A percentile compares a stretch with the other conserved stretches of the same genome.
Evolutionary conservation across 2,888 invertebrate genomes (phyloP).

Genomic region (Andrena minutula): DNA sequence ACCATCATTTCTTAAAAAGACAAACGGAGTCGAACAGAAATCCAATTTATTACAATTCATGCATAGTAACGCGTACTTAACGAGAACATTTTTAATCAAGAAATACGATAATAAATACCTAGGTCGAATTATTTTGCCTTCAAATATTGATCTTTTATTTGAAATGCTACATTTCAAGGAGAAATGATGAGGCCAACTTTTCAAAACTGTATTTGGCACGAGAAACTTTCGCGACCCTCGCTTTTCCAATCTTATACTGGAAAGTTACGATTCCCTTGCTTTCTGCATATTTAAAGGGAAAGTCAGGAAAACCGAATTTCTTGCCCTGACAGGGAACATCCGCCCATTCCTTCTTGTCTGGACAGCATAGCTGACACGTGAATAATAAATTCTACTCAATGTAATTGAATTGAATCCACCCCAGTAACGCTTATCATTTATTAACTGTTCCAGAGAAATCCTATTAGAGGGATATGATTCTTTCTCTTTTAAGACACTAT

Average conservation of each 20-base stretch:
- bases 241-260: constrained; percentile 15
- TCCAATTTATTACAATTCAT: not conserved
- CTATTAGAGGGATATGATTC: not conserved
- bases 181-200: not conserved
- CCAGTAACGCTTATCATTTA: not conserved
- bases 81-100: not conserved
- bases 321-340: not conserved
- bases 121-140: not conserved
- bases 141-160: not conserved
- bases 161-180: not conserved
- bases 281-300: constrained; percentile 33
- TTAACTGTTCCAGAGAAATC: not conserved
- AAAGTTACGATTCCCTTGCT: constrained; percentile 10
- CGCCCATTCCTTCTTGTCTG: not conserved
- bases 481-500: not conserved
- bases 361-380: not conserved
- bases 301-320: constrained; percentile 24
- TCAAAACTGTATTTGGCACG: not conserved
- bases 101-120: not conserved
- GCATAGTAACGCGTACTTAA: not conserved
- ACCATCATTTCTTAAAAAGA: not conserved
- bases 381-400: constrained; percentile 18
- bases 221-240: not conserved
- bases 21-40: not conserved
- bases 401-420: not conserved